Base-by-base conservation (phyloP, 2,113 vertebrate genomes). In the Pterocles orientalis region DNA sequence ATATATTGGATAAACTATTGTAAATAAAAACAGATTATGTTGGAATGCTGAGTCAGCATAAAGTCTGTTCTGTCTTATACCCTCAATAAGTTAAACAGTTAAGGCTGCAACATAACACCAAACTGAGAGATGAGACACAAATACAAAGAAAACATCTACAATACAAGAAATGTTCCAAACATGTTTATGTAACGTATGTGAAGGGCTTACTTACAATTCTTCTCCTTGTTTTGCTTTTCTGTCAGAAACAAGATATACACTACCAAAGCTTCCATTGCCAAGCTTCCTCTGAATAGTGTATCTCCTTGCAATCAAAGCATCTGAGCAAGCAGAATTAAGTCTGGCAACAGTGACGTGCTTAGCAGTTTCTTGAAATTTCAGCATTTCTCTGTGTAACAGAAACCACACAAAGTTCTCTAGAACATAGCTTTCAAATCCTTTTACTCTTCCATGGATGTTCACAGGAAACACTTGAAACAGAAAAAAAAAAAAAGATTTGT, bases 241-340 rank as follows among this genome's bases (percentile, higher is more conserved):
- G 83, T 99, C 99, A 94, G 96, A 96, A 77, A 99, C 98, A 90
- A 99, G 97, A 86, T 98, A 99, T 15, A 99, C 98, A 0, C 97
- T 98, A 72, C 98, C 98, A 94, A 99, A 99, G 83, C 99, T 99
- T 14, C 99, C 99, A 33, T 95, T 98, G 86, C 98, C 98, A 91
- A 99, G 98, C 82, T 97, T 98, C 89, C 95, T 94, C 69, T 97
- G 95, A 88, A 98, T 36, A 34, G 66, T 41, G 26, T 98, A 99
- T 96, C 98, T 98, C 95, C 97, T 97, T 57, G 98, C 98, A 86
- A 99, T 96, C 95, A 98, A 36, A 41, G 60, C 64, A 41, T 88
- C 68, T 13, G 96, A 93, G 66, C 58, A 69, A 61, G 88, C 88
- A 77, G 95, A 97, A 82, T 87, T 45, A 36, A 92, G 75, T 68